Evolutionary conservation across 2,888 invertebrate genomes (phyloP).

Genomic region (Tinea trinotella): DNA sequence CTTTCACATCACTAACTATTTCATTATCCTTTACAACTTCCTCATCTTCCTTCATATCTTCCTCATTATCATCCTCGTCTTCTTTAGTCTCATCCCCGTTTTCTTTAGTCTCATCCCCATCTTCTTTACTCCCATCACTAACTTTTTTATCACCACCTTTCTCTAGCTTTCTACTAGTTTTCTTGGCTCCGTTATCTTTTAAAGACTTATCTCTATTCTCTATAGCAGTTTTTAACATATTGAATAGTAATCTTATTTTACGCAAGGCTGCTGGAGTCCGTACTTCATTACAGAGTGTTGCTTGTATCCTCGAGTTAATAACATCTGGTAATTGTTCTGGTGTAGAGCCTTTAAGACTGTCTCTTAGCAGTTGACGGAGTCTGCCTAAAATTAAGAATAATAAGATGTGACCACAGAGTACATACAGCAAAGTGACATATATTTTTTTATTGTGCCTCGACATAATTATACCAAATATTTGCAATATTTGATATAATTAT

Average conservation of each 20-base stretch:
- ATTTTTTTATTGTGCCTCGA: too few species aligned
- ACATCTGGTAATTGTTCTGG: constrained; percentile 42
- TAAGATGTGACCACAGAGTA: not conserved
- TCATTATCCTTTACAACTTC: constrained; percentile 21
- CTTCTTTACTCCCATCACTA: constrained; percentile 3
- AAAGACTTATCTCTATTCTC: not conserved
- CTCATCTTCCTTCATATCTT: constrained; percentile 21
- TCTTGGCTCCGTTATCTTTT: not conserved
- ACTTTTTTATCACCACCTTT: not conserved
- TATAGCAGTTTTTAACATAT: constrained; percentile 43
- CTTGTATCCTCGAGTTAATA: constrained; percentile 45
- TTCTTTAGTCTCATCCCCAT: constrained; percentile 19
- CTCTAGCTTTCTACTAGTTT: not conserved
- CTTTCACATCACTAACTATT: constrained; percentile 20
- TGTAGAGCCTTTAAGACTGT: constrained; percentile 42
- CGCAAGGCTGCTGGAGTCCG: constrained; percentile 32
- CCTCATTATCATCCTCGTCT: constrained; percentile 20
- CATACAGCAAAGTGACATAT: not conserved
- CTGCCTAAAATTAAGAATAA: constrained; percentile 37
- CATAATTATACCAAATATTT: too few species aligned
- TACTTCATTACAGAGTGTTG: constrained; percentile 32
- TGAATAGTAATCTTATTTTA: constrained; percentile 50
- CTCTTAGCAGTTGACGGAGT: constrained; percentile 43
- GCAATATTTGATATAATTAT: too few species aligned
- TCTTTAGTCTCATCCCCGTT: constrained; percentile 21